These are phyloP conservation scores for Pyrrhosoma nymphula DNA, from an alignment of 2,888 invertebrate species.

Conservation along the genomic window DNA sequence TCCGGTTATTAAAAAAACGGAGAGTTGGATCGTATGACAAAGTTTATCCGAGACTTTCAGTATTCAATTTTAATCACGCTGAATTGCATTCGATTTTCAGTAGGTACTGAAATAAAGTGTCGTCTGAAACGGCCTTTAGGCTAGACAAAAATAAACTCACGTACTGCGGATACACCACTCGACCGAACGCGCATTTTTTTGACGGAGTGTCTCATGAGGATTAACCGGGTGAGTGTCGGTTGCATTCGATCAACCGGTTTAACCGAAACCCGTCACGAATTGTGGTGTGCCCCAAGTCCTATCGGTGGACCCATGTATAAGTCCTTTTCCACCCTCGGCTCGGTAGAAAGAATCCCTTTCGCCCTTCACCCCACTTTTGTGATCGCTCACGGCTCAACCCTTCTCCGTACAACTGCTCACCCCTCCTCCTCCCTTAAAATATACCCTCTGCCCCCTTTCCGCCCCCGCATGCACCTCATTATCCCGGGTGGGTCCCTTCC, in stretches of 20 bases:
- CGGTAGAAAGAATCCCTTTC: neutral
- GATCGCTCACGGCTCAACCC: neutral
- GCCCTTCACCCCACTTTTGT: neutral
- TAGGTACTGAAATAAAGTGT: too few relatives aligned
- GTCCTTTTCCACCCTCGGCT: neutral
- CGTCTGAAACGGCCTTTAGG: too few relatives aligned
- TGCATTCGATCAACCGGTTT: neutral
- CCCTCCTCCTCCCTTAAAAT: neutral
- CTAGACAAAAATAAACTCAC: too few relatives aligned
- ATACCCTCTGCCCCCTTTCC: neutral
- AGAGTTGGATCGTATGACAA: too few relatives aligned
- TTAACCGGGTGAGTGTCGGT: too few relatives aligned
- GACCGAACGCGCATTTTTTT: too few relatives aligned
- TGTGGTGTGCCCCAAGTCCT: neutral
- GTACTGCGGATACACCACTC: too few relatives aligned
- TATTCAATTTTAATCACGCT: too few relatives aligned
- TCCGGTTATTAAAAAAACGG: too few relatives aligned
- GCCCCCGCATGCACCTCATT: neutral
- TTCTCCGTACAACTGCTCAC: neutral
- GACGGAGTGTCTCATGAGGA: too few relatives aligned
- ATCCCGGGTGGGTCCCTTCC: neutral
- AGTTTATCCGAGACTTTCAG: too few relatives aligned
- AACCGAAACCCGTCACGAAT: neutral
- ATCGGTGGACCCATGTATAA: neutral
- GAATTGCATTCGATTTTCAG: too few relatives aligned